A percentile compares a stretch with the other conserved stretches of the same genome.
phyloP scores from a whole-genome alignment of 1,140 invertebrate species.

The Tetragonula clypearis region DNA sequence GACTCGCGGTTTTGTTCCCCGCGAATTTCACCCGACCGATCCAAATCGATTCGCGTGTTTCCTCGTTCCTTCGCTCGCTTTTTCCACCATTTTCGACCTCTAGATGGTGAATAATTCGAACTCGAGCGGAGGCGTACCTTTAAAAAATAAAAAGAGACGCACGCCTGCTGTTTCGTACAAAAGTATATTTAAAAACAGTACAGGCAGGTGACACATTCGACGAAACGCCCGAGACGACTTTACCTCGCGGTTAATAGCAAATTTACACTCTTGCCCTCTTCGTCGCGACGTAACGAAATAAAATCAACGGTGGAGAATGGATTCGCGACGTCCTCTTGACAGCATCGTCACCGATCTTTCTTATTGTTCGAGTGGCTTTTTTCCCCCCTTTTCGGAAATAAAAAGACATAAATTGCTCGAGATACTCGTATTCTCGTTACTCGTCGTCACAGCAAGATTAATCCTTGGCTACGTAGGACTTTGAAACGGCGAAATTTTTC shows the following conservation, averaged over 20 bases:
- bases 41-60: background rate
- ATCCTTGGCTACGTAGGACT: too few species aligned
- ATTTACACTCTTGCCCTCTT: constrained; percentile 26
- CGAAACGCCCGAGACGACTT: constrained; percentile 34
- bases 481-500: too few species aligned
- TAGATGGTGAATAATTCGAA: background rate
- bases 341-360: background rate
- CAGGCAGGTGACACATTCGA: constrained; percentile 13
- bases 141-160: background rate
- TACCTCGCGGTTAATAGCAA: constrained; percentile 46
- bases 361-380: too few species aligned
- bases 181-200: too few species aligned
- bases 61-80: background rate
- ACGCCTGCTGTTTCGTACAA: background rate
- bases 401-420: too few species aligned
- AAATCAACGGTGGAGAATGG: constrained; percentile 25
- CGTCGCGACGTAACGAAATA: constrained; percentile 4
- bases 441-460: too few species aligned
- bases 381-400: too few species aligned
- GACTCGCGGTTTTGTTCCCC: background rate
- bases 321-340: constrained; percentile 6
- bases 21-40: background rate
- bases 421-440: too few species aligned
- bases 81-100: background rate
- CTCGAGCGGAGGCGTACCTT: too few species aligned